These are phyloP conservation scores for Mesorhabditis spiculigera DNA, from an alignment of 2,888 invertebrate species.

Conservation along the genomic window DNA sequence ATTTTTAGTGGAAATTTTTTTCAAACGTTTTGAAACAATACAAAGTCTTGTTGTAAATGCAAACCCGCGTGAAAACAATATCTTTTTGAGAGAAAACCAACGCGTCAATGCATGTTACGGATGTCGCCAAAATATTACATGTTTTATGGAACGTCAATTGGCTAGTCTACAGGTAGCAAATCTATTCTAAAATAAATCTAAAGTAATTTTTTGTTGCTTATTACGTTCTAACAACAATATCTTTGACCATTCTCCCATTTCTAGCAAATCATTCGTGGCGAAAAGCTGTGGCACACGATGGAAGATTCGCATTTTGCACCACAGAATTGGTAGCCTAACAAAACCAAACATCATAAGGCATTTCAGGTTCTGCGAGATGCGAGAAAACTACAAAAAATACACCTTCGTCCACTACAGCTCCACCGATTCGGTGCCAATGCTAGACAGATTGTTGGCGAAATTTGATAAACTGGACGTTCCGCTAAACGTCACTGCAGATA, in stretches of 20 bases:
- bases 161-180: not conserved
- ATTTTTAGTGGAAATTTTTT: not conserved
- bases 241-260: not conserved
- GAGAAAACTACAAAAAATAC: not conserved
- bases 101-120: not conserved
- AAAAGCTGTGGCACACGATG: constrained; percentile 1
- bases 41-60: not conserved
- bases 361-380: constrained; percentile 5
- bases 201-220: not conserved
- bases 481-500: not conserved
- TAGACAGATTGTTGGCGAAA: not conserved
- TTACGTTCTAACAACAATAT: not conserved
- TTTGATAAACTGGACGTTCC: not conserved
- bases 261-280: not conserved
- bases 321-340: not conserved
- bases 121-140: not conserved
- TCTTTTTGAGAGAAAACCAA: not conserved
- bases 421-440: not conserved
- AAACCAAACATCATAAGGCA: not conserved
- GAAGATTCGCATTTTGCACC: constrained; percentile 6
- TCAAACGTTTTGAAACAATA: not conserved
- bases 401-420: not conserved
- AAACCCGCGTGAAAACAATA: not conserved
- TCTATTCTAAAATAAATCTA: not conserved
- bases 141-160: not conserved